Evolutionary conservation across 2,888 invertebrate species (phyloP), one percentile per base, ranked within the genome.

Genomic region (Cryptocephalus moraei): DNA sequence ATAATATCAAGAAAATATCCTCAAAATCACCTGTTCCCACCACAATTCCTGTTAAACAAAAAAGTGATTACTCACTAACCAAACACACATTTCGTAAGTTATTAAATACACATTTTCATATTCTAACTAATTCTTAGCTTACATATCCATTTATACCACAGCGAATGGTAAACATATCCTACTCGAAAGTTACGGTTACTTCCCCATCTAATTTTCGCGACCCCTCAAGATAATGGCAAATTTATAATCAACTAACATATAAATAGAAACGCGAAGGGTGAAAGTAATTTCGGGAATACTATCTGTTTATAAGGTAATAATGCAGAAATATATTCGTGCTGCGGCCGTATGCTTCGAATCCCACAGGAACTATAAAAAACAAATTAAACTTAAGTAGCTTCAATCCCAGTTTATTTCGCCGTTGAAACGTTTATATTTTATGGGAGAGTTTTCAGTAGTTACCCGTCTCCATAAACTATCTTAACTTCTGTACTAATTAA

Each of bases 231-330:
- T 56, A 59, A 55, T 55, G 53, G 49, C 53, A 55, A 59, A 59
- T 59, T 57, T 57, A 57, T 57, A 59, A 59, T 58, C 56, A 53
- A 54, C 49, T 52, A 45, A 52, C 51, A 55, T 52, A 57, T 58
- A 54, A 59, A 57, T 56, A 53, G 54, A 52, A 49, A 53, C 47
- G 52, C 47, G 44, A 42, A 49, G 55, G 55, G 56, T 46, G 56
- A 53, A 56, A 57, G 56, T 57, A 55, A 57, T 55, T 56, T 52
- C 46, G 48, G 47, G 50, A 45, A 51, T 56, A 56, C 49, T 54
- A 53, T 53, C 56, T 55, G 57, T 58, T 59, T 59, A 56, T 54
- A 51, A 54, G 54, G 51, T 54, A 56, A 54, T 56, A 56, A 56
- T 55, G 54, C 45, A 51, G 50, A 53, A 51, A 52, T 55, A 53